Conservation (phyloP, 2,888 invertebrate genomes). For the Microdon myrmicae region DNA sequence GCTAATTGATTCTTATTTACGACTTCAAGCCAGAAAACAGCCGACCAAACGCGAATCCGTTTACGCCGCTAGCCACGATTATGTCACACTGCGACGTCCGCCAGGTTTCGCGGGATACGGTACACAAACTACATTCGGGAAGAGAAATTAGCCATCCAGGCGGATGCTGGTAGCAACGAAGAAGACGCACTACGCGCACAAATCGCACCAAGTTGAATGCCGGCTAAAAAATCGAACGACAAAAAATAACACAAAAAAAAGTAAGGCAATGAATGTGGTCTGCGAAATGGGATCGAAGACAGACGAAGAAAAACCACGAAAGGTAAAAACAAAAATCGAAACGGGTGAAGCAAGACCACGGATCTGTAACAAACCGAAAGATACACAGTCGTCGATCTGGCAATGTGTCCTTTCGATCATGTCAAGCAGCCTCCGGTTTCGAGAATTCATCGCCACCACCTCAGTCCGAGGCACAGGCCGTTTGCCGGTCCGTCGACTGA, state of each 20-base stretch:
- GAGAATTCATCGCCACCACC: background rate
- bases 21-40: conserved; percentile 41
- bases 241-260: background rate
- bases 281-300: background rate
- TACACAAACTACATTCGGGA: conserved; percentile 5
- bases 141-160: conserved; percentile 19
- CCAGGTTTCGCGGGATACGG: conserved; percentile 5
- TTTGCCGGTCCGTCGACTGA: conserved; percentile 18
- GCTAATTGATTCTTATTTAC: conserved; percentile 57
- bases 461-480: conserved; percentile 1
- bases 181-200: conserved; percentile 2
- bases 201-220: conserved; percentile 4
- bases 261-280: no score
- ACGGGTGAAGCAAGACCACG: conserved; percentile 38
- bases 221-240: conserved; percentile 3
- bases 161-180: conserved; percentile 10
- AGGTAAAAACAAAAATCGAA: conserved; percentile 24
- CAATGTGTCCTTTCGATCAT: conserved; percentile 50
- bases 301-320: conserved; percentile 14
- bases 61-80: conserved; percentile 33
- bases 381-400: conserved; percentile 36
- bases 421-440: conserved; percentile 37
- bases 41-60: conserved; percentile 27
- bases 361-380: conserved; percentile 51
- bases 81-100: conserved; percentile 36